These are phyloP conservation scores for Graptemys geographica DNA, from an alignment of 2,797 vertebrate genomes.

Conservation along the genomic window DNA sequence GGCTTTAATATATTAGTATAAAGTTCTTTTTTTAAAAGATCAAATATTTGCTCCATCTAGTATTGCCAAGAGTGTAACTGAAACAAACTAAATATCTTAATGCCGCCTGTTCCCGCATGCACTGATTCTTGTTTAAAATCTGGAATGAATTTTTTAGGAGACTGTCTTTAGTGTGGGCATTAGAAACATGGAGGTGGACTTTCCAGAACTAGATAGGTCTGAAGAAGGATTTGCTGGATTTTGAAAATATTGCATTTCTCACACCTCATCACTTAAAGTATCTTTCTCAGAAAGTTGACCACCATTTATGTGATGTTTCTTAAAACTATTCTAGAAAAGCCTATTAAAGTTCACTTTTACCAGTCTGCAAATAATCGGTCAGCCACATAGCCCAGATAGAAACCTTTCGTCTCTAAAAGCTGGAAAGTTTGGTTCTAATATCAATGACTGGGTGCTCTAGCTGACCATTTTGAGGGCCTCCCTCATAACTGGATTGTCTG, in stretches of 20 bases:
- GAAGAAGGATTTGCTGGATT: constrained; percentile 34
- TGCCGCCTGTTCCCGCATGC: neutral
- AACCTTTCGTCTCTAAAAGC: neutral
- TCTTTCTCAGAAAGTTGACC: neutral
- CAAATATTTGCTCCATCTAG: neutral
- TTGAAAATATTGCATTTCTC: neutral
- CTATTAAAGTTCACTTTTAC: neutral
- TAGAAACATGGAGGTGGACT: neutral
- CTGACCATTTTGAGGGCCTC: neutral
- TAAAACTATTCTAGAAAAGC: neutral
- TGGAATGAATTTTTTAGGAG: constrained; percentile 10
- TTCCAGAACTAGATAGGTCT: constrained; percentile 18
- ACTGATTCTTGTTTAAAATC: constrained; percentile 32
- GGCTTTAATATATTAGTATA: neutral
- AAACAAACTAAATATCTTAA: constrained; percentile 3
- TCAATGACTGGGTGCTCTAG: neutral
- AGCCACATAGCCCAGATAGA: neutral
- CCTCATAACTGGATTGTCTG: neutral
- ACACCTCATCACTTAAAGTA: constrained; percentile 33
- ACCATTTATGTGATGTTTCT: neutral
- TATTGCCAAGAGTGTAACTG: neutral
- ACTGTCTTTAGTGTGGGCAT: neutral
- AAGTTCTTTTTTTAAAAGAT: neutral
- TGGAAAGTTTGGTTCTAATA: neutral
- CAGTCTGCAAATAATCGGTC: neutral